These are phyloP conservation scores for Drosophila borealis DNA, from an alignment of 2,888 invertebrate genomes.

Conservation along the genomic window DNA sequence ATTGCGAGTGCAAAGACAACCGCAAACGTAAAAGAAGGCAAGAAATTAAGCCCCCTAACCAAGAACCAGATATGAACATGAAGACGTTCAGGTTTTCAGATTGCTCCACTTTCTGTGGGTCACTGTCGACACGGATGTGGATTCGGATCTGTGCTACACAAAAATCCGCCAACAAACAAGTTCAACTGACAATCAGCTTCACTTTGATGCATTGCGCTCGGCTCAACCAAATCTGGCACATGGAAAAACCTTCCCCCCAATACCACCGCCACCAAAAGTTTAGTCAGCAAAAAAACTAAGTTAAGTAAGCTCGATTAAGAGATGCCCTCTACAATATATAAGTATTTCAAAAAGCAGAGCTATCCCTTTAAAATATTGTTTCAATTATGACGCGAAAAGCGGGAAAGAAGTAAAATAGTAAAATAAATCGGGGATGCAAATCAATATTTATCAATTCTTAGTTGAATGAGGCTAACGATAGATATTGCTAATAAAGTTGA, in stretches of 20 bases:
- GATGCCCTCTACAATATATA: background rate
- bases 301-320: background rate
- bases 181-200: constrained; percentile 76
- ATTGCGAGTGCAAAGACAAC: constrained; percentile 56
- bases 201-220: constrained; percentile 52
- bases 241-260: constrained; percentile 41
- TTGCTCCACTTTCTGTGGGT: constrained; percentile 70
- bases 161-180: constrained; percentile 70
- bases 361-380: no score
- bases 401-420: no score
- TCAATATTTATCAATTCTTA: no score
- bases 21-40: constrained; percentile 25
- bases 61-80: constrained; percentile 68
- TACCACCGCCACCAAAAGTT: constrained; percentile 1
- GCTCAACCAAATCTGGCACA: constrained; percentile 43
- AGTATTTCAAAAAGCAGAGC: no score
- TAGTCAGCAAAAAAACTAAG: background rate
- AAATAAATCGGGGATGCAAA: no score
- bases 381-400: no score
- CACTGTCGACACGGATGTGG: constrained; percentile 66
- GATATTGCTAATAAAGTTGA: no score
- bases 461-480: no score
- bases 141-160: constrained; percentile 58
- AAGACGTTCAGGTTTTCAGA: constrained; percentile 64
- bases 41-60: constrained; percentile 35